Evolutionary conservation across 2,113 vertebrate species (phyloP).

Genomic region (Illadopsis cleaveri): DNA sequence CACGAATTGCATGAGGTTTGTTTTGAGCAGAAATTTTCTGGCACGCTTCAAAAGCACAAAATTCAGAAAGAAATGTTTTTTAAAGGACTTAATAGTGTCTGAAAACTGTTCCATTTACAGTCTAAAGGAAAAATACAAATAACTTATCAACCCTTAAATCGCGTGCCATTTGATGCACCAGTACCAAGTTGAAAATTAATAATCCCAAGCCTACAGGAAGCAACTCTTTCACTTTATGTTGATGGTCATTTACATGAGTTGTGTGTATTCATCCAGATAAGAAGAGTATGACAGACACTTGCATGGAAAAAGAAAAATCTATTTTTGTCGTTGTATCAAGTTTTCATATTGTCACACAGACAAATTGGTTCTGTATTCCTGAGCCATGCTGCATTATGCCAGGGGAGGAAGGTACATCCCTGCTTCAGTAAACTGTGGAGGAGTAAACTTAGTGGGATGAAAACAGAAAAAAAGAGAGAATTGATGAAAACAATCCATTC

Average conservation of each 20-base stretch:
- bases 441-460: not conserved
- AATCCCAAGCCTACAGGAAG: not conserved
- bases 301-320: not conserved
- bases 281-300: not conserved
- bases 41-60: not conserved
- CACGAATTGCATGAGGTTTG: not conserved
- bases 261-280: not conserved
- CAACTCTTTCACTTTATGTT: not conserved
- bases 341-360: not conserved
- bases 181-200: not conserved
- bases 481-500: not conserved
- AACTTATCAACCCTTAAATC: not conserved
- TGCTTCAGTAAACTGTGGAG: not conserved
- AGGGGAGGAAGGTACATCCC: not conserved
- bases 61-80: not conserved
- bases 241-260: not conserved
- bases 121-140: not conserved
- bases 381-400: not conserved
- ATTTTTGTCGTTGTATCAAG: not conserved
- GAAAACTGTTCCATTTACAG: not conserved
- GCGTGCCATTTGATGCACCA: not conserved
- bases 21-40: not conserved
- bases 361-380: not conserved
- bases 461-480: not conserved
- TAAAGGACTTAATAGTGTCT: not conserved